Base-by-base conservation (phyloP, 2,888 invertebrate genomes). In the Chorisops tibialis region DNA sequence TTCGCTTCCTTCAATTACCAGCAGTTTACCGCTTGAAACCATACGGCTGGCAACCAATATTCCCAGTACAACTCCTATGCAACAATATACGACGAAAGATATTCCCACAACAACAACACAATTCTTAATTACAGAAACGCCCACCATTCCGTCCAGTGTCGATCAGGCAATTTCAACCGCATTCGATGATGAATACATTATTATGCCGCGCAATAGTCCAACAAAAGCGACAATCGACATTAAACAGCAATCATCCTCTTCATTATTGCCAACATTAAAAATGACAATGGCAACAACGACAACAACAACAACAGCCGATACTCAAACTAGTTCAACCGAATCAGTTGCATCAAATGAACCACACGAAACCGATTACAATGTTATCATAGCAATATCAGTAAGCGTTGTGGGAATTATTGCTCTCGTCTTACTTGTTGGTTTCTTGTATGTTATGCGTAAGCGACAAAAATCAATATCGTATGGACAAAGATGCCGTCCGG, bases 401-500 rank as follows among this genome's bases (percentile, higher is more conserved):
- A 89, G 91, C 67, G 86, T 87, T 11, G 87, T 92, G 60, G 92
- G 89, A 6, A 88, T 89, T 14, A 82, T 90, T 52, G 90, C 91
- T 48, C 79, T 92, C 58, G 79, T 92, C 43, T 79, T 91, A 11
- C 80, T 93, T n/a, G 87, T 89, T 60, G 87, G 87, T 65, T 82
- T 82, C 4, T 79, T 93, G 86, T 81, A 91, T 68, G 82, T 93
- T 41, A 89, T 93, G 78, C 84, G 90, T 58, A 89, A 91, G 68
- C 85, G 93, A 5, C 89, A 92, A 63, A 87, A 89, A 66, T 86
- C 89, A 14, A 86, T 89, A 69, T 87, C 86, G 68, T 92, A 92
- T 72, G 91, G 91, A 0, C 91, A 93, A 78, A 84, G 93, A 60
- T 94, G 93, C 72, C 89, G 90, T 1, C 93, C 93, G 0, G 93